Conservation (phyloP, 1,140 invertebrate genomes). For the Drosophila bipectinata region DNA sequence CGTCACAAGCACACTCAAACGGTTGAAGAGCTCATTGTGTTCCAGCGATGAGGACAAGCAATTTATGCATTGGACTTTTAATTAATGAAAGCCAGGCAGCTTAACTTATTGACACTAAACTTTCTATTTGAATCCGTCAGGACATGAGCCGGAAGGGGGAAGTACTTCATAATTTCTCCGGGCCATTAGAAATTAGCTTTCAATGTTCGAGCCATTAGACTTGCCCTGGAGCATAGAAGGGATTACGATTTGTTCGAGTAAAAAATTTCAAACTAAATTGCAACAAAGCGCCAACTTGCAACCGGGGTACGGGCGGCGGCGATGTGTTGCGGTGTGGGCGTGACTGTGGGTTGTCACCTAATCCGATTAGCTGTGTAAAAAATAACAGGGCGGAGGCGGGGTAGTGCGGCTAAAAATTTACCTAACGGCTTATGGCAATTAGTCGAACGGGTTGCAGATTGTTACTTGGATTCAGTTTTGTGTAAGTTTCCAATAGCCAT, state of each 20-base stretch:
- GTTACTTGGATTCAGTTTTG: slow-evolving; percentile 49
- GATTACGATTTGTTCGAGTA: slow-evolving; percentile 50
- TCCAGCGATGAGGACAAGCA: neutral
- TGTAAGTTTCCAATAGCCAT: slow-evolving; percentile 9
- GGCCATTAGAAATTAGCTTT: slow-evolving; percentile 32
- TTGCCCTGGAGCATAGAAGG: slow-evolving; percentile 6
- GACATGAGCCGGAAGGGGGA: neutral
- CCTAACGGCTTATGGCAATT: slow-evolving; percentile 72
- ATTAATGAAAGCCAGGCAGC: slow-evolving; percentile 50
- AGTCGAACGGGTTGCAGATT: slow-evolving; percentile 59
- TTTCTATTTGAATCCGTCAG: slow-evolving; percentile 40
- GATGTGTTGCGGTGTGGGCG: slow-evolving; percentile 3
- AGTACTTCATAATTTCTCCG: slow-evolving; percentile 17
- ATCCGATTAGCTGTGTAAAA: slow-evolving; percentile 71
- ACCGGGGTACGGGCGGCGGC: neutral
- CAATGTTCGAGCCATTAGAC: slow-evolving; percentile 6
- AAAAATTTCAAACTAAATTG: slow-evolving; percentile 57
- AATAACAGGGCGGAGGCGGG: slow-evolving; percentile 33
- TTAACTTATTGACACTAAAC: slow-evolving; percentile 39
- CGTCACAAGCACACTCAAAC: neutral
- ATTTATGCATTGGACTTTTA: slow-evolving; percentile 54
- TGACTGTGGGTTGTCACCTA: slow-evolving; percentile 24
- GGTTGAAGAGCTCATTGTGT: neutral
- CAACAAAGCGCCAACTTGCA: slow-evolving; percentile 25
- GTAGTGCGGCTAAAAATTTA: slow-evolving; percentile 45